Conservation (phyloP, 2,113 vertebrate genomes). For the Ictalurus punctatus region DNA sequence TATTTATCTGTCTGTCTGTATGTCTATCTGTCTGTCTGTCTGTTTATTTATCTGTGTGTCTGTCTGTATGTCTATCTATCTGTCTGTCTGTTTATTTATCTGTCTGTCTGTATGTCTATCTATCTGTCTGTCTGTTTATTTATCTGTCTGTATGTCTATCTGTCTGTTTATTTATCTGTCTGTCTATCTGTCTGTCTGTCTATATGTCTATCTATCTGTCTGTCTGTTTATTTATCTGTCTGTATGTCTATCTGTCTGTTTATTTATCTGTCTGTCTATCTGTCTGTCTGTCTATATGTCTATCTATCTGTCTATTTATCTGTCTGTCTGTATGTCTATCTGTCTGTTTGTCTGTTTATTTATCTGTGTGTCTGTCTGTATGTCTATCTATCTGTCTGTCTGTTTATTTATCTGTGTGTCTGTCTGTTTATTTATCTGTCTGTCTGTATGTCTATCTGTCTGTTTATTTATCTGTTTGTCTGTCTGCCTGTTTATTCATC, state of each 20-base stretch:
- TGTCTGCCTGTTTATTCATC: neutral
- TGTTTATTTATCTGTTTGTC: rapidly evolving
- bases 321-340: neutral
- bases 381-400: neutral
- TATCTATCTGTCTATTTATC: neutral
- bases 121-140: neutral
- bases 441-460: neutral
- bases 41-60: neutral
- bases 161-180: neutral
- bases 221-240: rapidly evolving
- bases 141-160: neutral
- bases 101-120: neutral
- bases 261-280: neutral
- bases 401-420: neutral
- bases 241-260: neutral
- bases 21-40: neutral
- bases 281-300: neutral
- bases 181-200: neutral
- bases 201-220: neutral
- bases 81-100: neutral
- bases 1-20: neutral
- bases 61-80: neutral
- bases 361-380: neutral
- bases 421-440: neutral
- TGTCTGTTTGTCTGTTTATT: neutral